Conservation (phyloP, 2,797 vertebrate species). For the Diplodus puntazzo region DNA sequence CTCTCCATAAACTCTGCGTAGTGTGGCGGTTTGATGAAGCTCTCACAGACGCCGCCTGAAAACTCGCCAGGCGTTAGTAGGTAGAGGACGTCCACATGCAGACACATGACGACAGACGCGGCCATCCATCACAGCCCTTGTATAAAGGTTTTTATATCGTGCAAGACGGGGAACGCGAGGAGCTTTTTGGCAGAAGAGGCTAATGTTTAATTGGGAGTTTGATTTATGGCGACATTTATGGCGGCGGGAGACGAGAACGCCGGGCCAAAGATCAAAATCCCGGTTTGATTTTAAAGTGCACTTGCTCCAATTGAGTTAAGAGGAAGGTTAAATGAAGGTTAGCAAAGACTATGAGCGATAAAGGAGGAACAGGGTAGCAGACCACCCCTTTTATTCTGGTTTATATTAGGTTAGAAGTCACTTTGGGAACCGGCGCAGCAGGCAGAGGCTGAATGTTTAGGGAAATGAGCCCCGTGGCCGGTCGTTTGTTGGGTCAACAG, state of each 20-base stretch:
- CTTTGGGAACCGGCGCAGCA: slow-evolving; percentile 8
- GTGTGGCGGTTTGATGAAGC: slow-evolving; percentile 6
- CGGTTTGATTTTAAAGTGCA: slow-evolving; percentile 52
- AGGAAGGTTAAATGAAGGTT: slow-evolving; percentile 59
- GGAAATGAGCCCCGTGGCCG: slow-evolving; percentile 42
- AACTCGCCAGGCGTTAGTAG: slow-evolving; percentile 1
- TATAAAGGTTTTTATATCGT: slow-evolving; percentile 28
- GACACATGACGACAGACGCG: not conserved
- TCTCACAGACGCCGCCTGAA: not conserved
- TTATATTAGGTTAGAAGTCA: slow-evolving; percentile 17
- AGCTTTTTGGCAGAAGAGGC: slow-evolving; percentile 51
- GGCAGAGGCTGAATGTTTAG: slow-evolving; percentile 37
- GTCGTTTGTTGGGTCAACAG: slow-evolving; percentile 53
- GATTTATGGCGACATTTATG: slow-evolving; percentile 68
- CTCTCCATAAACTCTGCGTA: not conserved
- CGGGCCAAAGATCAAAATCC: slow-evolving; percentile 35
- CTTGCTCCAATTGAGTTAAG: slow-evolving; percentile 47
- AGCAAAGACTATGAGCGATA: slow-evolving; percentile 4
- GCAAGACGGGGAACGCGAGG: not conserved
- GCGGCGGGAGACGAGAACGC: slow-evolving; percentile 2
- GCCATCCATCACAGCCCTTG: slow-evolving; percentile 41
- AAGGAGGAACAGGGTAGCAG: not conserved
- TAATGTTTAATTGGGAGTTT: slow-evolving; percentile 55
- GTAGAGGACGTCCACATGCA: not conserved
- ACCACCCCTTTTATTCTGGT: not conserved